phyloP scores from a whole-genome alignment of 2,797 vertebrate species.

The Philypnodon macrostomus region DNA sequence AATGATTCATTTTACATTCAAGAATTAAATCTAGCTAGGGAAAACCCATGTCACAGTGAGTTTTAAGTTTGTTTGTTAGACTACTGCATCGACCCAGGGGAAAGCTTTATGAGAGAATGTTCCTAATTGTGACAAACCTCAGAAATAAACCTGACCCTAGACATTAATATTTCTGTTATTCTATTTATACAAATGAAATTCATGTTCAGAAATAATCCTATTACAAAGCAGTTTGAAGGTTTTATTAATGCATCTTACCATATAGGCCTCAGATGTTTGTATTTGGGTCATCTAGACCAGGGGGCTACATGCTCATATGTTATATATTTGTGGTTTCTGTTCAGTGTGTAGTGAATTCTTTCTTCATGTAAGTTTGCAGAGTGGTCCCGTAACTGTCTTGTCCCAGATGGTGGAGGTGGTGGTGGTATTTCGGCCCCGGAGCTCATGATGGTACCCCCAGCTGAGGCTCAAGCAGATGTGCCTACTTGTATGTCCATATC shows the following conservation, averaged over 20 bases:
- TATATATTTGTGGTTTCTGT: constrained; percentile 8
- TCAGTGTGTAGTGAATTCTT: constrained; percentile 12
- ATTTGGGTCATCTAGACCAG: constrained; percentile 29
- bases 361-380: constrained; percentile 30
- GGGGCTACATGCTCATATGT: constrained; percentile 12
- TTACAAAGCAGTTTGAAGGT: neutral
- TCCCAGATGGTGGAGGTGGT: constrained; percentile 15
- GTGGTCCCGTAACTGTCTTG: constrained; percentile 22
- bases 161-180: too few species aligned
- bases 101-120: too few species aligned
- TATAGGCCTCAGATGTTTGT: constrained; percentile 13
- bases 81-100: too few species aligned
- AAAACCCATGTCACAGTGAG: neutral
- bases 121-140: too few species aligned
- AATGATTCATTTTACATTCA: too few species aligned
- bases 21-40: neutral
- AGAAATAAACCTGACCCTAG: too few species aligned
- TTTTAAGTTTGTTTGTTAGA: neutral
- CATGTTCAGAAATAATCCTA: too few species aligned
- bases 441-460: constrained; percentile 6
- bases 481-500: constrained; percentile 8
- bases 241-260: neutral
- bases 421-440: neutral
- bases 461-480: constrained; percentile 14
- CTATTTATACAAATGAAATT: too few species aligned